phyloP scores from a whole-genome alignment of 1,140 invertebrate species.

The Lamellibrachia luymesi region DNA sequence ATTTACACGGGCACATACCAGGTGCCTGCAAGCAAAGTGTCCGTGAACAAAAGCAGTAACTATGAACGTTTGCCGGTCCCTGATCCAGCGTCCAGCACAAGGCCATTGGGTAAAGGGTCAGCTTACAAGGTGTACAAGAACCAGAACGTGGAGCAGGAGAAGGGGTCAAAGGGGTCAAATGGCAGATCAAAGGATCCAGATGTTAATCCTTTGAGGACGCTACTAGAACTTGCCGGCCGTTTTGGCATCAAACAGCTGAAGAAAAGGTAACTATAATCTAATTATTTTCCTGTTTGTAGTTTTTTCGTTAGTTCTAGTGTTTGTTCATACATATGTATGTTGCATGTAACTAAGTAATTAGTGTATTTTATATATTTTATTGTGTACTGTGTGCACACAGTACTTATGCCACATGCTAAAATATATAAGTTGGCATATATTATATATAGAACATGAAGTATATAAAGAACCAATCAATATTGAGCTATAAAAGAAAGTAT shows the following conservation, averaged over 20 bases:
- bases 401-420: no score
- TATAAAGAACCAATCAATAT: not conserved
- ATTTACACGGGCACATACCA: slow-evolving; percentile 65
- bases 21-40: slow-evolving; percentile 34
- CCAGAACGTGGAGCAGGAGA: slow-evolving; percentile 48
- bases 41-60: slow-evolving; percentile 17
- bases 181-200: slow-evolving; percentile 22
- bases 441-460: not conserved
- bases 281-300: not conserved
- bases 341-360: not conserved
- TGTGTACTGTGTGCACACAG: no score
- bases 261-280: slow-evolving; percentile 43
- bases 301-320: not conserved
- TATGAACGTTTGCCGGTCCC: not conserved
- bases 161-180: slow-evolving; percentile 33
- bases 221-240: slow-evolving; percentile 63
- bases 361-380: not conserved
- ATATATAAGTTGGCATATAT: no score
- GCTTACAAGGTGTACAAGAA: slow-evolving; percentile 62
- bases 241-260: slow-evolving; percentile 50
- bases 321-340: not conserved
- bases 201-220: slow-evolving; percentile 59
- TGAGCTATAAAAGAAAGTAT: not conserved
- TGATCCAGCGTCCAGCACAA: not conserved
- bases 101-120: slow-evolving; percentile 42